Conservation (phyloP, 2,113 vertebrate genomes). For the Furnarius figulus region DNA sequence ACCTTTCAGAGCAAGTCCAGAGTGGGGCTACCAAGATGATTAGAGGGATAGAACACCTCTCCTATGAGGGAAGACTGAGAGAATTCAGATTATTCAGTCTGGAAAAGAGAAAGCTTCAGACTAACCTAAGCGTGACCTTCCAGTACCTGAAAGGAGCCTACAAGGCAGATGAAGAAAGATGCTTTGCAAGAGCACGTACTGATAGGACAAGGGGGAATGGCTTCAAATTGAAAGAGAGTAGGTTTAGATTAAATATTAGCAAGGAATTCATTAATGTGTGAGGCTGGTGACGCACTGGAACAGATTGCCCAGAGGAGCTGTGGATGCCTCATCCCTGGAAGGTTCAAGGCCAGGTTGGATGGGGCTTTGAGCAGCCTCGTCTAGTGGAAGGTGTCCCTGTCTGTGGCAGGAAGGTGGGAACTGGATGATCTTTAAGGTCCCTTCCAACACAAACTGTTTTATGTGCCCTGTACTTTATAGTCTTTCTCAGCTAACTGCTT, state of each 20-base stretch:
- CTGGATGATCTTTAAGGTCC: not conserved
- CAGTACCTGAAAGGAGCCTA: not conserved
- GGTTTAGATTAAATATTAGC: not conserved
- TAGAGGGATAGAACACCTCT: not conserved
- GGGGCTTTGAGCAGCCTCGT: not conserved
- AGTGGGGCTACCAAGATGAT: not conserved
- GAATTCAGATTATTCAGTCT: not conserved
- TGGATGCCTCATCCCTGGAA: not conserved
- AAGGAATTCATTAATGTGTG: not conserved
- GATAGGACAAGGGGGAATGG: not conserved
- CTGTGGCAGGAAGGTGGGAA: rapidly evolving
- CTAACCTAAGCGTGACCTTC: not conserved
- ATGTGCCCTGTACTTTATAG: not conserved
- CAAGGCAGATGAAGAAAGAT: not conserved
- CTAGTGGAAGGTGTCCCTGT: not conserved
- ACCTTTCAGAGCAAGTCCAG: not conserved
- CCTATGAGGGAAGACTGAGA: not conserved
- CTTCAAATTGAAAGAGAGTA: not conserved
- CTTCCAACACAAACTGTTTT: not conserved
- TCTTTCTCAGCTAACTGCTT: not conserved
- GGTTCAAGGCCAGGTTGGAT: not conserved
- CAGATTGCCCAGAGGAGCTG: not conserved
- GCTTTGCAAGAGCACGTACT: not conserved
- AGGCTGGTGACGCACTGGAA: not conserved
- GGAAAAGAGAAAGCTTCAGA: not conserved